Evolutionary conservation across 2,888 invertebrate genomes (phyloP).

Genomic region (Cephus pulcher): DNA sequence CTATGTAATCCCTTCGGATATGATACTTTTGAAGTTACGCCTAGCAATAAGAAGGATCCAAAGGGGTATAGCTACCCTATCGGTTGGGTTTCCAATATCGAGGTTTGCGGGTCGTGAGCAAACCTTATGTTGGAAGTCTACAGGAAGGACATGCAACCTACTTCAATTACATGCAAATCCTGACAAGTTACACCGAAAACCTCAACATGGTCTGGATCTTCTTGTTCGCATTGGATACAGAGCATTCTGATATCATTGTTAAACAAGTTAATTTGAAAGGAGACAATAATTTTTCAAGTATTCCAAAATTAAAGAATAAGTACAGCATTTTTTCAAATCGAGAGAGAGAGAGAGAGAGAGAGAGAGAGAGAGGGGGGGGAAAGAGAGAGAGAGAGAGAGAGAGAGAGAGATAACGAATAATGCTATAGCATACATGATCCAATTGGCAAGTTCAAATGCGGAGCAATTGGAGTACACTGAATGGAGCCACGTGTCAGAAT

Average conservation of each 20-base stretch:
- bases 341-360: background rate
- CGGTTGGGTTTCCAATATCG: conserved; percentile 31
- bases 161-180: conserved; percentile 53
- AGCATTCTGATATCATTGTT: background rate
- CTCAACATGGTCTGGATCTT: conserved; percentile 28
- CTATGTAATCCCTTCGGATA: background rate
- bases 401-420: background rate
- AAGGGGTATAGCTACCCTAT: background rate
- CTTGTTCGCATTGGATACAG: background rate
- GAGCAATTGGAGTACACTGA: background rate
- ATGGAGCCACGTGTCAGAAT: background rate
- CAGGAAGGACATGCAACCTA: conserved; percentile 32
- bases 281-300: background rate
- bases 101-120: conserved; percentile 33
- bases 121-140: conserved; percentile 22
- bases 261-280: background rate
- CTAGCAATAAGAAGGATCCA: background rate
- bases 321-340: background rate
- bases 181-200: conserved; percentile 36
- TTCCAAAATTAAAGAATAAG: background rate
- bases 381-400: too few relatives aligned
- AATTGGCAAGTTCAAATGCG: background rate
- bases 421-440: background rate
- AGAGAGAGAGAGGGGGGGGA: too few relatives aligned
- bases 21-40: background rate